These are phyloP conservation scores for Nymphalis polychloros DNA, from an alignment of 2,888 invertebrate genomes.

Conservation along the genomic window DNA sequence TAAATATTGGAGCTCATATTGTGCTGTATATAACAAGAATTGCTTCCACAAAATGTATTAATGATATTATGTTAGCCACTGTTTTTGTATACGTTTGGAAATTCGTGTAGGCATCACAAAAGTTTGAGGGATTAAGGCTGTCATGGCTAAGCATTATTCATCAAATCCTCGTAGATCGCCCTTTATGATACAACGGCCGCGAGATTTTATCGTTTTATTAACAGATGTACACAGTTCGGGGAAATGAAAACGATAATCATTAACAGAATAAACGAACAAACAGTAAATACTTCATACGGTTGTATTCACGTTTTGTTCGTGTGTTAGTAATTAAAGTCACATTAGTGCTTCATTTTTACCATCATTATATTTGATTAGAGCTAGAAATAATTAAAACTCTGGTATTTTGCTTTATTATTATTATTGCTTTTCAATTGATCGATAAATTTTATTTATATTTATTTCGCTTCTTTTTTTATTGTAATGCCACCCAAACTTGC, in stretches of 20 bases:
- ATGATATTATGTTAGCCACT: neutral
- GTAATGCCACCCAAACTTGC: no score
- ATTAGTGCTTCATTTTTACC: neutral
- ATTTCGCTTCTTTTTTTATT: no score
- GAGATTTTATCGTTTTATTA: slow-evolving; percentile 19
- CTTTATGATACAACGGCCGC: slow-evolving; percentile 8
- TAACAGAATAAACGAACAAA: neutral
- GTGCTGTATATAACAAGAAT: neutral
- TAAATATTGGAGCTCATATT: no score
- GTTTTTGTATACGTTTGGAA: slow-evolving; percentile 6
- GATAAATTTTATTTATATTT: no score
- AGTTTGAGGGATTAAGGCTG: slow-evolving; percentile 32
- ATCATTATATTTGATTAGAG: neutral
- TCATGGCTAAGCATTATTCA: slow-evolving; percentile 29
- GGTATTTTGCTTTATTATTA: no score
- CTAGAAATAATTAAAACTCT: slow-evolving; percentile 1
- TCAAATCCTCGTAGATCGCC: slow-evolving; percentile 23
- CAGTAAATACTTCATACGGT: neutral
- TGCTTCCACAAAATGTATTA: neutral
- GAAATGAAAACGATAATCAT: slow-evolving; percentile 7
- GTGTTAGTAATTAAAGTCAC: neutral
- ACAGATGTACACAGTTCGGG: slow-evolving; percentile 4
- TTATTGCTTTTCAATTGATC: no score
- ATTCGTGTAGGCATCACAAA: slow-evolving; percentile 23
- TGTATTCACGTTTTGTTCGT: neutral